Evolutionary conservation across 92 coral and sea anemone species (phyloP).

Genomic region (Paramuricea clavata): DNA sequence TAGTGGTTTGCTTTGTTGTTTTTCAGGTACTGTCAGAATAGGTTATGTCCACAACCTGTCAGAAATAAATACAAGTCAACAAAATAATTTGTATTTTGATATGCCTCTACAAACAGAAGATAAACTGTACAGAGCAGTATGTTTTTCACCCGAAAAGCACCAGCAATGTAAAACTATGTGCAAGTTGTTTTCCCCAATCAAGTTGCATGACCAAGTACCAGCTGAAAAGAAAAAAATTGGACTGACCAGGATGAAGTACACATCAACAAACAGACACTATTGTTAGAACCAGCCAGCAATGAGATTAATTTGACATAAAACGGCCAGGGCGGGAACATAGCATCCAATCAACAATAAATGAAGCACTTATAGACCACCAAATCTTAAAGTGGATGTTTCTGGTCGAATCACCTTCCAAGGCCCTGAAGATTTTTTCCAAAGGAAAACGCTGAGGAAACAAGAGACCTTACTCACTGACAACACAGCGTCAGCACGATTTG

Average conservation of each 20-base stretch:
- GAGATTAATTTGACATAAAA: conserved; percentile 49
- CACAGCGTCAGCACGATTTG: conserved; percentile 56
- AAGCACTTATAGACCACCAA: conserved; percentile 46
- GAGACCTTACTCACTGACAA: conserved; percentile 52
- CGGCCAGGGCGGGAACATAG: conserved; percentile 35
- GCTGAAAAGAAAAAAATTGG: conserved; percentile 28
- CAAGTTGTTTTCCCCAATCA: conserved; percentile 65
- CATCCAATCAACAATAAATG: conserved; percentile 46
- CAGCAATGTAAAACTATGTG: conserved; percentile 49
- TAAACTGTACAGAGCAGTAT: conserved; percentile 53
- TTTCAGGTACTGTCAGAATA: conserved; percentile 32
- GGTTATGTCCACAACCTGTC: conserved; percentile 69
- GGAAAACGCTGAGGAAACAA: conserved; percentile 51
- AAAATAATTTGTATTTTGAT: conserved; percentile 23
- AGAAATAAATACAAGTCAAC: conserved; percentile 59
- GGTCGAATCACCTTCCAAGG: conserved; percentile 58
- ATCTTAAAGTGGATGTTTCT: conserved; percentile 59
- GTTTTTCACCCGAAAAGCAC: conserved; percentile 76
- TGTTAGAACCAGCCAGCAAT: conserved; percentile 45
- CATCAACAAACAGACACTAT: conserved; percentile 51
- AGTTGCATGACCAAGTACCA: conserved; percentile 64
- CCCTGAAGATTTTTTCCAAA: conserved; percentile 26
- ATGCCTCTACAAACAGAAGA: conserved; percentile 12
- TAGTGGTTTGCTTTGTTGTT: not conserved
- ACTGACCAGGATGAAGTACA: conserved; percentile 51